Percentiles rank a stretch among this genome's conserved stretches.
Conservation (phyloP, 2,888 invertebrate species). For the Bombylius major region DNA sequence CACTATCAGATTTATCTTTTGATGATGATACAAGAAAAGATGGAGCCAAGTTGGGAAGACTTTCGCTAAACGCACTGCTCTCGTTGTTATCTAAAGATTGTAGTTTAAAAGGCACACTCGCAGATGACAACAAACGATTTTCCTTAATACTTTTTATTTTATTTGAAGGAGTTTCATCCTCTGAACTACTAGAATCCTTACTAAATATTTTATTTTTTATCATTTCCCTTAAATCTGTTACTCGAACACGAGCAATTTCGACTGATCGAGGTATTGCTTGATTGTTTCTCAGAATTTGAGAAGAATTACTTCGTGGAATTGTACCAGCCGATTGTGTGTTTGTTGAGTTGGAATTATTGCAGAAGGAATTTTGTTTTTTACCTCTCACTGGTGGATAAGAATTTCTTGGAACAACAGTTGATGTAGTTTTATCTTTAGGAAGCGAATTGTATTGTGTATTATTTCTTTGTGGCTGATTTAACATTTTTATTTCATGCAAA, state of each 20-base stretch:
- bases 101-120: conserved; percentile 52
- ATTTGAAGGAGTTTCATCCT: conserved; percentile 43
- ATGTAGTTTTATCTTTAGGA: conserved; percentile 40
- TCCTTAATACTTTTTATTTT: conserved; percentile 37
- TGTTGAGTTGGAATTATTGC: conserved; percentile 6
- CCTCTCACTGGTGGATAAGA: conserved; percentile 48
- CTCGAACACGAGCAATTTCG: conserved; percentile 33
- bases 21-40: conserved; percentile 43
- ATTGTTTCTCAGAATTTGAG: conserved; percentile 41
- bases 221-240: conserved; percentile 35
- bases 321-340: conserved; percentile 30
- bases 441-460: conserved; percentile 30
- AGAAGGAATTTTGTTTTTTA: conserved; percentile 36
- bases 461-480: conserved; percentile 29
- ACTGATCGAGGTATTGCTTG: conserved; percentile 31
- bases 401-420: conserved; percentile 48
- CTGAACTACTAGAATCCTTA: conserved; percentile 39
- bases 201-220: conserved; percentile 27
- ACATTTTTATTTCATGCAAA: conserved; percentile 32
- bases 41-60: conserved; percentile 57
- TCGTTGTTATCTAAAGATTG: conserved; percentile 35
- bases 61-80: conserved; percentile 48
- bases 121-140: conserved; percentile 38
- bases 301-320: conserved; percentile 50
- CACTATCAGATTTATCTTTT: conserved; percentile 37